Base-by-base conservation (phyloP, 2,797 vertebrate species). In the Apogon talboti region DNA sequence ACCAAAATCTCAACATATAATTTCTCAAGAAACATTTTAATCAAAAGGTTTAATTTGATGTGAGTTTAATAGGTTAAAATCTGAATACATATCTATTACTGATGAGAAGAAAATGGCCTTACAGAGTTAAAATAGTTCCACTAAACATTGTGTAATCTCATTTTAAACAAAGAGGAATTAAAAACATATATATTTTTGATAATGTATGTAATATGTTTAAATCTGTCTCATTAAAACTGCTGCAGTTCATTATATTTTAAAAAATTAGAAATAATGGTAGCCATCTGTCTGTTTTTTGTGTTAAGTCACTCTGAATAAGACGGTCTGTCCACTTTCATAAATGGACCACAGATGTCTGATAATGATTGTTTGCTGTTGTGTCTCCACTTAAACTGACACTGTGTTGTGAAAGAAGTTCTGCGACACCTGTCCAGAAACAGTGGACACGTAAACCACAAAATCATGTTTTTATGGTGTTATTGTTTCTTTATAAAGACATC, bases 381-480 rank as follows among this genome's bases (percentile, higher is more conserved):
- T 62, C 48, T 16, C 37, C 4, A 56, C 58, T 74, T 45, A 71
- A 56, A 56, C 71, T 66, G 65, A 75, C 55, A 74, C 28, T 6
- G 9, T 5, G 9, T 82, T 87, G 66, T 82, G 76, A 80, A 61
- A 75, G 70, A 81, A 15, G 4, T 12, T 42, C 43, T 7, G 16
- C 5, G 61, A 48, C 8, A 12, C 58, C 50, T 45, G 33, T 62
- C 15, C 66, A 61, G 62, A 82, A 83, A 88, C 87, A 85, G 14
- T 59, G 64, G 69, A 73, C 45, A 10, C 18, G 11, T 63, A 60
- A 70, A 80, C 89, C 88, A 71, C 88, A 87, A 61, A 79, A 81
- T 87, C 71, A 61, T 89, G 89, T 89, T 90, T 90, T 90, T 78
- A 84, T 49, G 52, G 21, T 80, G 90, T 91, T 91, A 90, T 92